phyloP scores from a whole-genome alignment of 2,797 vertebrate genomes.

The Iguana delicatissima region DNA sequence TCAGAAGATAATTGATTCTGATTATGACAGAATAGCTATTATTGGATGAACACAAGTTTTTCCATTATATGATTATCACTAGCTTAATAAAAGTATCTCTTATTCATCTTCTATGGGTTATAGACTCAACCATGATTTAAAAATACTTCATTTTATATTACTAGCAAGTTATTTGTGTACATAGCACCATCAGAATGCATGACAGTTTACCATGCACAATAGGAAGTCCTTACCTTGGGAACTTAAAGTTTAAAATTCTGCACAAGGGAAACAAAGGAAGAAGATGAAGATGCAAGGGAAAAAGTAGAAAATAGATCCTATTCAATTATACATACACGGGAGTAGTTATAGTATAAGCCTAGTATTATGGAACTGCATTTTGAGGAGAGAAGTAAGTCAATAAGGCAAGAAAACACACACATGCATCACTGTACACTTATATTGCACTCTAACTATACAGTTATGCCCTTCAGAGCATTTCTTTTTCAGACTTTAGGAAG shows the following conservation, averaged over 20 bases:
- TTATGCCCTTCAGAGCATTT: not conserved
- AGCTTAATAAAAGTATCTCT: conserved; percentile 49
- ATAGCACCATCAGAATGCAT: not conserved
- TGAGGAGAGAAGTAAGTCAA: not conserved
- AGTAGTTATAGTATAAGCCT: not conserved
- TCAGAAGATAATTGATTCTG: conserved; percentile 46
- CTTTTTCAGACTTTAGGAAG: not conserved
- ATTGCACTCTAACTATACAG: not conserved
- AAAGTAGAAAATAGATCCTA: not conserved
- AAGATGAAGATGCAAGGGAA: not conserved
- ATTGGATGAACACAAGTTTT: conserved; percentile 48
- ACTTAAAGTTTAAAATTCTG: not conserved
- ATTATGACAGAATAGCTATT: conserved; percentile 50
- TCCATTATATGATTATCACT: conserved; percentile 36
- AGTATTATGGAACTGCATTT: not conserved
- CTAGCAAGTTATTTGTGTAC: conserved; percentile 17
- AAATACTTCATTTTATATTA: conserved; percentile 54
- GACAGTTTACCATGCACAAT: not conserved
- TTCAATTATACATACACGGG: not conserved
- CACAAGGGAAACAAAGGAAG: not conserved
- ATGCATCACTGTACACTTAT: not conserved
- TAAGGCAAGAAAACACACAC: not conserved
- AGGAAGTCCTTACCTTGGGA: not conserved
- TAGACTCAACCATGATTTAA: conserved; percentile 50
- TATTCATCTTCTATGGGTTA: conserved; percentile 25